These are phyloP conservation scores for Sericinus montela DNA, from an alignment of 2,888 invertebrate species.

Conservation along the genomic window DNA sequence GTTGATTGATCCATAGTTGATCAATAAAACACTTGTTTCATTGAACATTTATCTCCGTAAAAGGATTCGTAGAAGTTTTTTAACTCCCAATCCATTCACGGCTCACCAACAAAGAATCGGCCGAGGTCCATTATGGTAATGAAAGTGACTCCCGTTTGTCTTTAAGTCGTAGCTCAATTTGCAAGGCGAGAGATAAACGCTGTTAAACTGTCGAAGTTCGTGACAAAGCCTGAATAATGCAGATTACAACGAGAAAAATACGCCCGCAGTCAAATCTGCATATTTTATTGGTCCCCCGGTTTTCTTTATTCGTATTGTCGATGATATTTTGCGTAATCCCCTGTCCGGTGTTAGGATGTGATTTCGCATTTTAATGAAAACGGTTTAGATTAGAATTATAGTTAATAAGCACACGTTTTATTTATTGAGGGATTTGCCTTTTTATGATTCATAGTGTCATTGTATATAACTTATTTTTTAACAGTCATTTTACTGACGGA, in stretches of 20 bases:
- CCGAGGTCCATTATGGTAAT: constrained; percentile 76
- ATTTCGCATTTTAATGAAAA: constrained; percentile 2
- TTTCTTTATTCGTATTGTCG: constrained; percentile 50
- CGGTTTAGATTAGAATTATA: background rate
- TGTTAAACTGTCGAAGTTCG: constrained; percentile 80
- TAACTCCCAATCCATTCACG: constrained; percentile 54
- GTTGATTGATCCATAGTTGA: too few species aligned
- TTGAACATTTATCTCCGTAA: too few species aligned
- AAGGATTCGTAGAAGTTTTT: constrained; percentile 10
- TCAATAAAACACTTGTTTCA: too few species aligned
- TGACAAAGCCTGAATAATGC: constrained; percentile 79
- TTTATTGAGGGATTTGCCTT: too few species aligned
- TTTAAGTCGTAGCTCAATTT: constrained; percentile 80
- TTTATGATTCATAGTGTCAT: too few species aligned
- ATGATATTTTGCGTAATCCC: constrained; percentile 32
- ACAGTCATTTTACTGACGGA: too few species aligned
- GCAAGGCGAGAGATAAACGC: constrained; percentile 79
- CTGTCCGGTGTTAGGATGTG: background rate
- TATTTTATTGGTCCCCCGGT: constrained; percentile 75
- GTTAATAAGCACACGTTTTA: too few species aligned
- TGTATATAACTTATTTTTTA: too few species aligned
- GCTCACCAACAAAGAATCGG: constrained; percentile 72
- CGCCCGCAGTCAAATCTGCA: constrained; percentile 77
- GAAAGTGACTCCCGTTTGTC: constrained; percentile 79
- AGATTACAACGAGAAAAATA: constrained; percentile 79